A percentile compares a stretch with the other conserved stretches of the same genome.
Evolutionary conservation across 2,113 vertebrate genomes (phyloP).

Genomic region (Baryphthengus martii): DNA sequence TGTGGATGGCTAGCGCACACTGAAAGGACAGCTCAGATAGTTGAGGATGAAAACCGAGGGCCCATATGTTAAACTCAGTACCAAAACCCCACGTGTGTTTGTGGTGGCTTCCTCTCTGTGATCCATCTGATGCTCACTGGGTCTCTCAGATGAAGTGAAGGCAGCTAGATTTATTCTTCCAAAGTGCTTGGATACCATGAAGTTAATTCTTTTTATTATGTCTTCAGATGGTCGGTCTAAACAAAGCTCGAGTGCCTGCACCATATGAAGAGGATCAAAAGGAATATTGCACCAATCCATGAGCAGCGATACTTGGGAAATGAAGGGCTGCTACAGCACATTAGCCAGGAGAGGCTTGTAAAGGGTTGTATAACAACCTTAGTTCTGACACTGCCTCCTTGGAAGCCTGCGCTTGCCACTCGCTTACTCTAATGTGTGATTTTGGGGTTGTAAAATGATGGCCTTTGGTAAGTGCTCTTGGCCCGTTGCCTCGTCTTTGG

Average conservation of each 20-base stretch:
- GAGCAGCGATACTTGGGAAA: neutral
- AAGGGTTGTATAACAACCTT: neutral
- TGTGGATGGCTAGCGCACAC: neutral
- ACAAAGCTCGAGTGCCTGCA: neutral
- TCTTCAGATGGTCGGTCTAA: neutral
- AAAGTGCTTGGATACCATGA: neutral
- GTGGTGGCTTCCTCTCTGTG: neutral
- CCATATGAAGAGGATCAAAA: neutral
- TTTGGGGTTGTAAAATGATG: neutral
- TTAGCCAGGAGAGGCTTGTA: neutral
- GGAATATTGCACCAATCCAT: neutral
- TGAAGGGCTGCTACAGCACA: neutral
- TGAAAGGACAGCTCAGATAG: neutral
- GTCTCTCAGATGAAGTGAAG: neutral
- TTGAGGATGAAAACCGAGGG: neutral
- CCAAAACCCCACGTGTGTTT: neutral
- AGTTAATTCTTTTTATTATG: neutral
- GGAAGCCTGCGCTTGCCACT: neutral
- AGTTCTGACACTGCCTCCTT: neutral
- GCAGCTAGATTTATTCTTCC: neutral
- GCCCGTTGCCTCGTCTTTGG: rapidly evolving
- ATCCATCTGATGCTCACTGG: rapidly evolving
- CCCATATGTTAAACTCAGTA: rapidly evolving
- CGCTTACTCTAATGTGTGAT: rapidly evolving
- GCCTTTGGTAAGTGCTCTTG: neutral